phyloP scores from a whole-genome alignment of 2,113 vertebrate genomes.

The Psettodes erumei region DNA sequence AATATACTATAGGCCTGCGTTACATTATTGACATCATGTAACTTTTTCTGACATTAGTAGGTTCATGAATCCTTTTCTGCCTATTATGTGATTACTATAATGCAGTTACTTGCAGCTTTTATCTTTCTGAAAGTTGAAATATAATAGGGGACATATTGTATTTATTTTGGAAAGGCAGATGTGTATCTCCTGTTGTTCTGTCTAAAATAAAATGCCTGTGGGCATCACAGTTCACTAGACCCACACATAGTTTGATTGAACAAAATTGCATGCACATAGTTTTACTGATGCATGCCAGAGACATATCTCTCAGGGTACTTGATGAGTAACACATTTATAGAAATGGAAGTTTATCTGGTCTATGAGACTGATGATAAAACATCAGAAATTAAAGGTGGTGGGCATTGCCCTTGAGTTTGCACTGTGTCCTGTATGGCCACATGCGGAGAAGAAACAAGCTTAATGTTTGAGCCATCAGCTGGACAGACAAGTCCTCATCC shows the following conservation, averaged over 20 bases:
- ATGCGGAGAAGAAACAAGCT: too few relatives aligned
- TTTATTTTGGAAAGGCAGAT: background rate
- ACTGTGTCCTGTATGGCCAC: background rate
- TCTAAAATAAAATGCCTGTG: background rate
- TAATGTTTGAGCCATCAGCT: slow-evolving; percentile 1
- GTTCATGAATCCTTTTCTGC: background rate
- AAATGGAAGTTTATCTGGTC: background rate
- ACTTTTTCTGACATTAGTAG: background rate
- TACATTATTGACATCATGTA: background rate
- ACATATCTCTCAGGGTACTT: background rate
- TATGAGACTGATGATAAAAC: background rate
- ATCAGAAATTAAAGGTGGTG: background rate
- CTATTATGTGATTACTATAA: background rate
- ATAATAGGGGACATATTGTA: background rate
- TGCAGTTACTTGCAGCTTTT: background rate
- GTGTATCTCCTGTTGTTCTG: background rate
- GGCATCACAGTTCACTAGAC: too few relatives aligned
- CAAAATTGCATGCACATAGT: background rate
- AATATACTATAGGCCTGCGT: background rate
- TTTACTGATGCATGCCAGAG: background rate
- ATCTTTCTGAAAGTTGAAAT: background rate
- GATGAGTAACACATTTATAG: background rate
- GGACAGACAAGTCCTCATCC: too few relatives aligned
- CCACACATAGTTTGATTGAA: too few relatives aligned
- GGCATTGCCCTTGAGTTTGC: background rate